These are phyloP conservation scores for Berghia stephanieae DNA, from an alignment of 1,140 invertebrate genomes.

Conservation along the genomic window DNA sequence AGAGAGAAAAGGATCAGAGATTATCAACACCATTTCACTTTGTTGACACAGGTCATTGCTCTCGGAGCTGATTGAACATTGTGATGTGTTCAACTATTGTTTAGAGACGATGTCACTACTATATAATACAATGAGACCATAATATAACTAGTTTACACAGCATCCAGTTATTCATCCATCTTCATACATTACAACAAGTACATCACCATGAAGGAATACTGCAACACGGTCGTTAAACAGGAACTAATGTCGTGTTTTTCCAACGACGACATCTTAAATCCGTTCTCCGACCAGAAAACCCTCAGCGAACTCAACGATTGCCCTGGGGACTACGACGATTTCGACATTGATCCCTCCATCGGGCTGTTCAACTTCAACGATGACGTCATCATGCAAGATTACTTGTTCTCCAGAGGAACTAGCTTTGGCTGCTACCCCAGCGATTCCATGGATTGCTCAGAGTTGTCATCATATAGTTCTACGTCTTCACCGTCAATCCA, in stretches of 20 bases:
- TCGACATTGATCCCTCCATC: constrained; percentile 10
- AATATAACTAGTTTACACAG: constrained; percentile 3
- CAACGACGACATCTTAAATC: constrained; percentile 14
- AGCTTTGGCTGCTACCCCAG: background rate
- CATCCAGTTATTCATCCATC: too few relatives aligned
- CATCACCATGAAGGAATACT: constrained; percentile 21
- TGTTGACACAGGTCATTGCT: too few relatives aligned
- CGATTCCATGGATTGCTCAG: background rate
- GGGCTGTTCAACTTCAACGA: constrained; percentile 31
- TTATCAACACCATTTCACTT: background rate
- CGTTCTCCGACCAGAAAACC: constrained; percentile 24
- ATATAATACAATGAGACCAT: too few relatives aligned
- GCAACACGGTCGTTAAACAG: background rate
- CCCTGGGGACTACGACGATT: background rate
- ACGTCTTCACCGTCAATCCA: too few relatives aligned
- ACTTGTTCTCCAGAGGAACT: constrained; percentile 20
- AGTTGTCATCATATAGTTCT: too few relatives aligned
- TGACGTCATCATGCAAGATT: constrained; percentile 24
- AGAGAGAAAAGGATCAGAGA: background rate
- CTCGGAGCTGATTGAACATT: too few relatives aligned
- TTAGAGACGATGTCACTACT: too few relatives aligned
- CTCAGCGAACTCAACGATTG: constrained; percentile 13
- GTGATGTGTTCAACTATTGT: too few relatives aligned
- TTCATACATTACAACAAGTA: too few relatives aligned
- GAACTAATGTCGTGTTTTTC: constrained; percentile 4